Evolutionary conservation across 1,140 invertebrate species (phyloP).

Genomic region (Nilaparvata lugens): DNA sequence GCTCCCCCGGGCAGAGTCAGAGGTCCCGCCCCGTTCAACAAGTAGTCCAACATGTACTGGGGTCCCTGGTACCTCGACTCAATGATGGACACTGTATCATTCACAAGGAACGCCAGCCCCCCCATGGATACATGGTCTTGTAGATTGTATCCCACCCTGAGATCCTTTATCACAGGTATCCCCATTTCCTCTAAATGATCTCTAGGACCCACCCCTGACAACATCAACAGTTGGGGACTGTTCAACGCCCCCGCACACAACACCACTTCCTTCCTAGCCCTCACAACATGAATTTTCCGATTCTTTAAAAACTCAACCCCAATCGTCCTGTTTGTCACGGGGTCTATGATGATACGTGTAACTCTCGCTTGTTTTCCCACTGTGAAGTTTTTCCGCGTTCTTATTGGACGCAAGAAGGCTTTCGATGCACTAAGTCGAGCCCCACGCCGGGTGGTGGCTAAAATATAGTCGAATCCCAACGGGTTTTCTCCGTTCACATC

Average conservation of each 20-base stretch:
- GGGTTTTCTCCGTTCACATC: conserved; percentile 49
- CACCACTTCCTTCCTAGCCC: conserved; percentile 53
- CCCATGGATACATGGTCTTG: conserved; percentile 61
- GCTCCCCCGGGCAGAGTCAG: conserved; percentile 36
- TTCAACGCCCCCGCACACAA: conserved; percentile 57
- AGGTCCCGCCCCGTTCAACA: conserved; percentile 31
- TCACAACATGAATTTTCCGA: conserved; percentile 36
- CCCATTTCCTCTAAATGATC: conserved; percentile 55
- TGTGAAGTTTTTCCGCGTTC: conserved; percentile 54
- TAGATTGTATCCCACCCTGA: conserved; percentile 32
- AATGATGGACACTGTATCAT: conserved; percentile 43
- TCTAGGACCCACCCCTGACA: conserved; percentile 64
- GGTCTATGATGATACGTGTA: conserved; percentile 55
- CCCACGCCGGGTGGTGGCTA: conserved; percentile 50
- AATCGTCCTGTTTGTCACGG: conserved; percentile 43
- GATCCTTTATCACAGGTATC: conserved; percentile 52
- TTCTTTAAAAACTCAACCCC: conserved; percentile 56
- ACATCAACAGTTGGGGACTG: conserved; percentile 57
- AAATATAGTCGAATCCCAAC: conserved; percentile 53
- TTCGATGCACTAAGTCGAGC: conserved; percentile 51
- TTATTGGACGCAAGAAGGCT: conserved; percentile 46
- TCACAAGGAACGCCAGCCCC: conserved; percentile 38
- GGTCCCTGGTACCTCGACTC: conserved; percentile 52
- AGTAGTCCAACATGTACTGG: conserved; percentile 45
- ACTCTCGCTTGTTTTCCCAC: conserved; percentile 55